phyloP scores from a whole-genome alignment of 1,140 invertebrate genomes.

The Cyrtorhinus lividipennis region DNA sequence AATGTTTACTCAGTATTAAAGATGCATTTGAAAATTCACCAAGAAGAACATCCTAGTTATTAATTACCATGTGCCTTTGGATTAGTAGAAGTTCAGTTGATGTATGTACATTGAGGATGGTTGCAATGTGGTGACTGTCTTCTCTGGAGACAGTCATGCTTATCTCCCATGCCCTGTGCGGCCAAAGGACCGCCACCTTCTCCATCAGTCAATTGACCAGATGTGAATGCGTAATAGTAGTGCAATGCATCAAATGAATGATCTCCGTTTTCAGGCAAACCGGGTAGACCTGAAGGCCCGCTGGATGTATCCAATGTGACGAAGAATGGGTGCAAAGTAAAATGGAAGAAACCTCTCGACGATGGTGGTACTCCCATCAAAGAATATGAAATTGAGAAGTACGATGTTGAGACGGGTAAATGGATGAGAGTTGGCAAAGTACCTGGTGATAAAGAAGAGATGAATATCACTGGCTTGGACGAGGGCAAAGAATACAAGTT shows the following conservation, averaged over 20 bases:
- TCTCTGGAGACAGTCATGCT: no score
- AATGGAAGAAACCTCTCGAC: slow-evolving; percentile 81
- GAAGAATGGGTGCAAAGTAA: slow-evolving; percentile 70
- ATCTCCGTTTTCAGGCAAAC: slow-evolving; percentile 38
- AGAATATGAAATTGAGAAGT: slow-evolving; percentile 89
- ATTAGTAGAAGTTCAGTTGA: no score
- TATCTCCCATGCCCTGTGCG: no score
- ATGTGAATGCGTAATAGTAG: no score
- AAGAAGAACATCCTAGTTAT: background rate
- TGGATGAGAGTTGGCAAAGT: slow-evolving; percentile 73
- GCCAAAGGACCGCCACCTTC: no score
- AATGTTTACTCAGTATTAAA: no score
- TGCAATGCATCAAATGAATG: no score
- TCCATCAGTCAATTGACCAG: no score
- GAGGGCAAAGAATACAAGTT: slow-evolving; percentile 92
- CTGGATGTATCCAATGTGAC: slow-evolving; percentile 74
- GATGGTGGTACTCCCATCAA: slow-evolving; percentile 88
- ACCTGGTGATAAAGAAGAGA: slow-evolving; percentile 55
- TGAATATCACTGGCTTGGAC: slow-evolving; percentile 78
- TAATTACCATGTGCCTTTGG: background rate
- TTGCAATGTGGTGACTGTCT: no score
- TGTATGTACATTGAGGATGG: no score
- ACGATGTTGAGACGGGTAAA: slow-evolving; percentile 76
- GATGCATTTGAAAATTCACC: background rate
- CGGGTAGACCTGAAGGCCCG: slow-evolving; percentile 73